A percentile compares a stretch with the other conserved stretches of the same genome.
Evolutionary conservation across 1,140 invertebrate genomes (phyloP).

Genomic region (Drosophila sp.): DNA sequence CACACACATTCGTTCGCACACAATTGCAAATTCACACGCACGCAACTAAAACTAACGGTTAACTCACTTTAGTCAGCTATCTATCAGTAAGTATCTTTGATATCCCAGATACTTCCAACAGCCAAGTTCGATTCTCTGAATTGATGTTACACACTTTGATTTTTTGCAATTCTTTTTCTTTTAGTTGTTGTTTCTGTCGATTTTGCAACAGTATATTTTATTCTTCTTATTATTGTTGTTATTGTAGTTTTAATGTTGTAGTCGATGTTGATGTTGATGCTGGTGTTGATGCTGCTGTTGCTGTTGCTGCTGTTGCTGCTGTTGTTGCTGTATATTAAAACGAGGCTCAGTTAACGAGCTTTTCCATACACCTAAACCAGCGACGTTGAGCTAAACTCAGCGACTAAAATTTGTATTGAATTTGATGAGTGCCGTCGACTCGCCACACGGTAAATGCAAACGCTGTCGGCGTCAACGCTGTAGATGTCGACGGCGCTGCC

Average conservation of each 20-base stretch:
- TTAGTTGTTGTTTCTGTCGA: background rate
- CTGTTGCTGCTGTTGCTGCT: conserved; percentile 4
- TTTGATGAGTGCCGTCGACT: conserved; percentile 58
- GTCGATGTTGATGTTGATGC: conserved; percentile 1
- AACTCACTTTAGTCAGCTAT: conserved; percentile 36
- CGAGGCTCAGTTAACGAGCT: conserved; percentile 34
- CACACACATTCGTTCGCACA: conserved; percentile 2
- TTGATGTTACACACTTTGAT: background rate
- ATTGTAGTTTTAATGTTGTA: background rate
- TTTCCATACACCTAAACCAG: conserved; percentile 59
- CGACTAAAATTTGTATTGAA: conserved; percentile 71
- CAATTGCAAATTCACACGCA: background rate
- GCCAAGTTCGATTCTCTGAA: background rate
- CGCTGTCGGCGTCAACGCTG: background rate
- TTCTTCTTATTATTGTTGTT: conserved; percentile 20
- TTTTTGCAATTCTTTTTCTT: background rate
- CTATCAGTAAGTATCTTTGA: background rate
- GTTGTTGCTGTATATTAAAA: conserved; percentile 8
- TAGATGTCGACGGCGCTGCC: background rate
- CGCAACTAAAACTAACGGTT: conserved; percentile 10
- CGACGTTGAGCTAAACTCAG: conserved; percentile 78
- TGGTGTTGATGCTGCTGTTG: conserved; percentile 2
- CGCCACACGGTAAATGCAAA: conserved; percentile 39
- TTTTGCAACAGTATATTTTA: conserved; percentile 17
- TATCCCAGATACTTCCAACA: conserved; percentile 1